These are phyloP conservation scores for Cyprichromis sp. DNA, from an alignment of 2,113 vertebrate genomes.

Conservation along the genomic window DNA sequence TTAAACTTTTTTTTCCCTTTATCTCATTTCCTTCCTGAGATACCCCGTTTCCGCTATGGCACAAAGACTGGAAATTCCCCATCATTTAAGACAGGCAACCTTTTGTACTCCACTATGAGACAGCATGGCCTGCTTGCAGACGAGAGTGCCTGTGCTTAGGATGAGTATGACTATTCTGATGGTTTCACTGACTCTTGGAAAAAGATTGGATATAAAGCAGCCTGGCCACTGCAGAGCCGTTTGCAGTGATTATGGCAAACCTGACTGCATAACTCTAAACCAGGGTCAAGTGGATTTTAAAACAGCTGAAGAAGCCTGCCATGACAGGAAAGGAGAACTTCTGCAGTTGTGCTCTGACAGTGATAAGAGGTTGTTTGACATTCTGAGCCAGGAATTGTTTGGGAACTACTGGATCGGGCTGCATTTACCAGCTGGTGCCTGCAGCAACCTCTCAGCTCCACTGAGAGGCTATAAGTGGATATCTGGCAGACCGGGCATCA, in stretches of 20 bases:
- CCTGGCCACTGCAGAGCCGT: neutral
- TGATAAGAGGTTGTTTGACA: neutral
- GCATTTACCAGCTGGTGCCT: slow-evolving; percentile 7
- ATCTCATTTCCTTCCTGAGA: slow-evolving; percentile 50
- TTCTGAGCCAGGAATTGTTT: neutral
- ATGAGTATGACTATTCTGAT: neutral
- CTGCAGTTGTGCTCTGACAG: slow-evolving; percentile 1
- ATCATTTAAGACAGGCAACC: neutral
- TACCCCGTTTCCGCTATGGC: slow-evolving; percentile 15
- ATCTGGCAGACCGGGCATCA: neutral
- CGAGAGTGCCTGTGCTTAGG: neutral
- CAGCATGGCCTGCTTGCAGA: neutral
- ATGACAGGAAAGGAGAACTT: slow-evolving; percentile 32
- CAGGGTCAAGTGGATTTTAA: slow-evolving; percentile 38
- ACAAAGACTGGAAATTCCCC: neutral
- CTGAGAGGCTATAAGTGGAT: slow-evolving; percentile 53
- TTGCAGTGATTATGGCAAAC: neutral
- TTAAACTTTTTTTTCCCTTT: neutral
- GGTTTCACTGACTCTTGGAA: neutral
- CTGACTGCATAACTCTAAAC: slow-evolving; percentile 36
- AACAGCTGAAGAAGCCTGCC: slow-evolving; percentile 37
- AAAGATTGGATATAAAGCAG: neutral
- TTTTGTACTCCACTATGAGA: neutral
- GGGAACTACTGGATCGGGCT: slow-evolving; percentile 67
- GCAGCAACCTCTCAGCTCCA: slow-evolving; percentile 40